phyloP scores from a whole-genome alignment of 2,797 vertebrate genomes.

The Pipistrellus nathusii region DNA sequence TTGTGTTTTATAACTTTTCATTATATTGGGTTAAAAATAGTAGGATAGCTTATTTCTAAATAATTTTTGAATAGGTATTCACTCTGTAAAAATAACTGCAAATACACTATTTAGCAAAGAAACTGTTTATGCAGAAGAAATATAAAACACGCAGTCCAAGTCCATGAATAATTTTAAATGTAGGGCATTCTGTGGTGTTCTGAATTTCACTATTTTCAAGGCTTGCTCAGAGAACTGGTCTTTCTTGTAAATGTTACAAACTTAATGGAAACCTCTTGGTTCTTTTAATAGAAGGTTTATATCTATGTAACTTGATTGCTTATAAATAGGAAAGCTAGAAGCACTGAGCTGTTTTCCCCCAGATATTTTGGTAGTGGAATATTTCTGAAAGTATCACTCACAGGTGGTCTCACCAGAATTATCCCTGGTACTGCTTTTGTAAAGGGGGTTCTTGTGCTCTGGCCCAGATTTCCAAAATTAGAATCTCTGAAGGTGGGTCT shows the following conservation, averaged over 20 bases:
- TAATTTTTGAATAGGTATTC: background rate
- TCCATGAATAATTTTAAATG: slow-evolving; percentile 51
- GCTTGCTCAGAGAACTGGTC: background rate
- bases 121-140: slow-evolving; percentile 29
- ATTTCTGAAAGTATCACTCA: background rate
- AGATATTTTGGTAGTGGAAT: slow-evolving; percentile 13
- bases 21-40: background rate
- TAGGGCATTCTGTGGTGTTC: slow-evolving; percentile 27
- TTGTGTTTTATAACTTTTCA: slow-evolving; percentile 39
- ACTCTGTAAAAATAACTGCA: background rate
- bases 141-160: background rate
- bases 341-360: background rate
- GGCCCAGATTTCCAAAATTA: background rate
- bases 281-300: slow-evolving; percentile 18
- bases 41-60: background rate
- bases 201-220: slow-evolving; percentile 35
- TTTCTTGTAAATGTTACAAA: background rate
- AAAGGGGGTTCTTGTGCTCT: background rate
- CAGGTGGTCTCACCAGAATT: background rate
- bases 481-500: background rate
- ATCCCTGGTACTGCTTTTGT: background rate
- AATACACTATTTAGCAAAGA: background rate
- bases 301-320: background rate
- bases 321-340: slow-evolving; percentile 32
- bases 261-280: slow-evolving; percentile 28